Base-by-base conservation (phyloP, 2,888 invertebrate genomes). In the Campoplex nolae region DNA sequence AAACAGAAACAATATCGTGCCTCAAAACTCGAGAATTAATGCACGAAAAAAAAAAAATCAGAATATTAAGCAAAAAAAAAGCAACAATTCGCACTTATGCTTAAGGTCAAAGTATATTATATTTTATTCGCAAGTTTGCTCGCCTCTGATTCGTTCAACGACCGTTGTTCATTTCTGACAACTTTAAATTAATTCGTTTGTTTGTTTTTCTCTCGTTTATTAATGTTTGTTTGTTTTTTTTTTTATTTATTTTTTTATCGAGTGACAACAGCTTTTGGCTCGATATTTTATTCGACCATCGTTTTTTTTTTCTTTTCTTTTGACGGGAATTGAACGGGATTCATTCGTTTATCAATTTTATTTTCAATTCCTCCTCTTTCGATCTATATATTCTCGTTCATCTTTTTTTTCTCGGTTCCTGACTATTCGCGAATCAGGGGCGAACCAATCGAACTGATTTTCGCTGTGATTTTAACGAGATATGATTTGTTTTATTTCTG, bases 401-500 rank as follows among this genome's bases (percentile, higher is more conserved):
- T 35, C 7, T 58, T 73, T 23, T 73, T 74, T 71, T 58, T 54
- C 71, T 81, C 18, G 62, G 67, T 77, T 88, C 23, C 58, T 51
- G 81, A 78, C 79, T 58, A 78, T 65, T 86, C 67, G 79, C 89
- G 89, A 91, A 91, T 90, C 89, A 90, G 90, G 89, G 90, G 89
- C 89, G 89, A 91, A 90, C 88, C 85, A 91, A 92, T 91, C 92
- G 91, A 90, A 91, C 90, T 92, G 89, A 75, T 90, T 90, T 90
- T 91, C 90, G 89, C 89, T 92, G 84, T 87, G 91, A 91, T 92
- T 92, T 92, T 92, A 93, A 93, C 93, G 93, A 92, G 92, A 93
- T 93, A 93, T 93, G 92, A 93, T 93, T 94, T 94, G 93, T 94
- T 94, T 91, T 94, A 93, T 95, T 94, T 94, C 94, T 94, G 94